phyloP scores from a whole-genome alignment of 2,797 vertebrate species.

The Hydrophis major region DNA sequence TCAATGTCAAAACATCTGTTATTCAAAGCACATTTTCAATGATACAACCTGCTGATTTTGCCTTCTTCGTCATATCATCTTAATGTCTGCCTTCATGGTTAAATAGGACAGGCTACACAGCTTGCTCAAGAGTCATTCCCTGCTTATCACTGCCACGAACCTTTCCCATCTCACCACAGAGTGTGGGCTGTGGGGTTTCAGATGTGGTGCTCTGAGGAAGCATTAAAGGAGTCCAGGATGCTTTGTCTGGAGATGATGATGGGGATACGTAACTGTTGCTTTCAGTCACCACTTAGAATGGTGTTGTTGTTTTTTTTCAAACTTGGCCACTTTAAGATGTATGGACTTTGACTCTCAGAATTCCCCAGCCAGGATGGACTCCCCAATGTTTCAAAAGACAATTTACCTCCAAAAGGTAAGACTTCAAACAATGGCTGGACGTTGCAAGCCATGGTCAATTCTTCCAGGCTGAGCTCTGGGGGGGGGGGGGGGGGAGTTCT shows the following conservation, averaged over 20 bases:
- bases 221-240: background rate
- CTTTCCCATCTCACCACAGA: background rate
- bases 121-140: background rate
- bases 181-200: background rate
- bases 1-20: slow-evolving; percentile 3
- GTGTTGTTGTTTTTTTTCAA: background rate
- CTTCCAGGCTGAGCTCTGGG: background rate
- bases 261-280: too few relatives aligned
- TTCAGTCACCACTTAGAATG: background rate
- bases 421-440: background rate
- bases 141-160: too few relatives aligned
- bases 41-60: background rate
- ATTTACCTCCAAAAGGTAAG: background rate
- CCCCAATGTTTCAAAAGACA: background rate
- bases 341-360: background rate
- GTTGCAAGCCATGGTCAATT: background rate
- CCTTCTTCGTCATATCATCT: background rate
- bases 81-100: background rate
- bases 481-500: background rate
- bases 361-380: background rate
- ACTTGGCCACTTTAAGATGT: background rate
- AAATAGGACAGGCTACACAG: background rate
- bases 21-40: background rate
- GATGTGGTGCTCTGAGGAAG: background rate
- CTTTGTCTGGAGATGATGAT: background rate